Base-by-base conservation (phyloP, 2,797 vertebrate species). In the Phoxinus dragarum region DNA sequence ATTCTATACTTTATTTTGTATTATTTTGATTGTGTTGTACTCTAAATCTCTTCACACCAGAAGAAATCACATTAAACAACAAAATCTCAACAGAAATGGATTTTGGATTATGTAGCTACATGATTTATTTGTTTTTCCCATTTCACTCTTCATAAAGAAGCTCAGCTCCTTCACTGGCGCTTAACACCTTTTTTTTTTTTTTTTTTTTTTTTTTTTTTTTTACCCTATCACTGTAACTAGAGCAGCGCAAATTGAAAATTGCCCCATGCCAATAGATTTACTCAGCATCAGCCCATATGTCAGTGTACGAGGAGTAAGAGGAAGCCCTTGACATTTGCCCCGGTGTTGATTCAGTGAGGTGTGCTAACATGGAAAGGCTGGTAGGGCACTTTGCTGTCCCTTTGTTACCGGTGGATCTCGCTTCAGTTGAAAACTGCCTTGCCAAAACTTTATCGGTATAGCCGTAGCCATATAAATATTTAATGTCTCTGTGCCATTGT, bases 391-490 rank as follows among this genome's bases (percentile, higher is more conserved):
- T 47, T 79, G 42, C 40, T 56, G 80, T 84, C 67, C 67, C 81
- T 40, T 75, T 42, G 82, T 86, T 78, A 72, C 80, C 86, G 81
- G 91, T 88, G 75, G 91, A 82, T 75, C 67, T n/a, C 31, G 77
- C 87, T 90, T 79, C 73, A 83, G 86, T 80, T 90, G 81, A 73
- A 84, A 91, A 87, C 76, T 79, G 88, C 91, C 80, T 90, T 87
- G 90, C 87, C 84, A 64, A 66, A 89, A 90, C 89, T 91, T 16
- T 91, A 89, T 80, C 92, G 92, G 90, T 87, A 79, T 86, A 90
- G 91, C 92, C 72, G 67, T 88, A 52, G 59, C 81, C 80, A 91
- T 90, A 93, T 95, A 91, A 93, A 96, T 95, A 94, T 94, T 95
- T 94, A 94, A 94, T 90, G 86, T 86, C 89, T 89, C 86, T 10